Percentiles rank a stretch among this genome's conserved stretches.
Conservation (phyloP, 1,140 invertebrate species). For the Atta cephalotes region DNA sequence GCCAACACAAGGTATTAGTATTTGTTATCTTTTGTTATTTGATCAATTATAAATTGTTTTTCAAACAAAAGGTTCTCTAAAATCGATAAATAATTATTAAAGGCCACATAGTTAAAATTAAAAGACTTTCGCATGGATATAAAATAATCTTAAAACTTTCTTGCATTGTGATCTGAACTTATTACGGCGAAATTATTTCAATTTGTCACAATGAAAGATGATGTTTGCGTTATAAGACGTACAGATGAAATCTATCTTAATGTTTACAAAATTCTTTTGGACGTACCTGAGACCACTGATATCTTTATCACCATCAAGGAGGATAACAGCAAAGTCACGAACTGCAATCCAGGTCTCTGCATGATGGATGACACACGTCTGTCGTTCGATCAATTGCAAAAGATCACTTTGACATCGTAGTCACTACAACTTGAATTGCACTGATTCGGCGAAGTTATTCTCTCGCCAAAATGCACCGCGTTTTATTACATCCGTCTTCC, state of each 20-base stretch:
- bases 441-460: slow-evolving; percentile 21
- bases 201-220: slow-evolving; percentile 13
- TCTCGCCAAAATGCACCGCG: slow-evolving; percentile 31
- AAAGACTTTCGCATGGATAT: background rate
- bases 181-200: background rate
- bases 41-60: background rate
- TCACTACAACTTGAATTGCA: slow-evolving; percentile 33
- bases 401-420: slow-evolving; percentile 48
- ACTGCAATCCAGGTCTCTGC: slow-evolving; percentile 29
- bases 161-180: background rate
- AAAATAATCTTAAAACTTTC: background rate
- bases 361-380: slow-evolving; percentile 32
- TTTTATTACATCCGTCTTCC: slow-evolving; percentile 25
- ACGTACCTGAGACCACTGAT: slow-evolving; percentile 34
- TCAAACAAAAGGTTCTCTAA: slow-evolving; percentile 1
- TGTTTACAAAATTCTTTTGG: background rate
- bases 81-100: background rate
- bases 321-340: slow-evolving; percentile 32
- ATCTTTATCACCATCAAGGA: slow-evolving; percentile 21
- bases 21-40: background rate
- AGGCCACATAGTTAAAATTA: background rate
- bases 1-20: too few species aligned
- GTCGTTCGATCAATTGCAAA: slow-evolving; percentile 30
- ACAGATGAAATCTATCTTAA: slow-evolving; percentile 7
- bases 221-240: background rate